Base-by-base conservation (phyloP, 2,888 invertebrate species). In the Drosophila helvetica region DNA sequence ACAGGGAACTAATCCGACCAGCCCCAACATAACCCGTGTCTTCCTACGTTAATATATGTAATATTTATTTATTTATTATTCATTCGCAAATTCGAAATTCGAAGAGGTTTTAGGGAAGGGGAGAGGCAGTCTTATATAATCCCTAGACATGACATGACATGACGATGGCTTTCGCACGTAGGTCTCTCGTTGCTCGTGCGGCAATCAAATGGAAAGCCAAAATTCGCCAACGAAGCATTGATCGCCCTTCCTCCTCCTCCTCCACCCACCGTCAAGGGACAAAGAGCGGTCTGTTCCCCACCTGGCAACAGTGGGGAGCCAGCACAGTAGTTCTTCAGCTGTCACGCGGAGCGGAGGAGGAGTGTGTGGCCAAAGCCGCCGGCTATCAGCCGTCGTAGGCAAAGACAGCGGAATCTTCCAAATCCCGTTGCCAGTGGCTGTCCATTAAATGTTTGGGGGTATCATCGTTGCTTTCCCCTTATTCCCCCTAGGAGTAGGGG, bases 31-130 rank as follows among this genome's bases (percentile, higher is more conserved):
- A 54, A 30, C 45, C 30, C 45, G 65, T 43, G 22, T 3, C 18
- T 27, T 6, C 12, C 17, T 6, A 25, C n/a, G 38, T n/a, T 2
- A 15, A n/a, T 38, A 15, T 38, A 38, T n/a, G 42, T 65, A 64
- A 55, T 57, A 47, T 50, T 54, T 62, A 62, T 54, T 62, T 63
- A 63, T 60, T 63, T 45, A 50, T 63, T 66, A 55, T n/a, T 15
- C 38, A 38, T 38, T n/a, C n/a, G 38, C 38, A n/a, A 38, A 15
- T 38, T n/a, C 25, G 27, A 12, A 59, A 66, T 58, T 33, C 33
- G 12, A 3, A 4, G 33, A 33, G 2, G 3, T 3, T 9, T 0
- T 3, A 4, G 10, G 12, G 12, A 12, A 3, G 4, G 4, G 30
- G 30, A 3, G 4, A 12, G 12, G 58, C 22, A 55, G 18, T 48